These are phyloP conservation scores for Tapirus terrestris DNA, from an alignment of 2,113 vertebrate genomes.

Conservation along the genomic window DNA sequence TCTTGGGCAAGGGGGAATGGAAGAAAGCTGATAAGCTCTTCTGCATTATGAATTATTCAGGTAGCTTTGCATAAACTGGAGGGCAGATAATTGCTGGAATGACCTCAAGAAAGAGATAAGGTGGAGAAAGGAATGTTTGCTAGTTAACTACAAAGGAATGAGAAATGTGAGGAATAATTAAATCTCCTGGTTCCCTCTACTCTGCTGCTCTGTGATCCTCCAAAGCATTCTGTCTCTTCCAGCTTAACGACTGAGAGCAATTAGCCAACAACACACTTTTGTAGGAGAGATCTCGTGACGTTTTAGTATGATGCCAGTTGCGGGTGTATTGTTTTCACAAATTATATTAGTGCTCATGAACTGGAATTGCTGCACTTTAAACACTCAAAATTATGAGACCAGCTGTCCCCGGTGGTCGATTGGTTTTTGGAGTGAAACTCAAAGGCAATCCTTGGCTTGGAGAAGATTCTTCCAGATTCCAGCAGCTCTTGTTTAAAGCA, in stretches of 20 bases:
- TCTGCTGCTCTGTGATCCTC: not conserved
- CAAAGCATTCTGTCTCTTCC: not conserved
- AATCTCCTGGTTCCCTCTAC: not conserved
- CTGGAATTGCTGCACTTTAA: not conserved
- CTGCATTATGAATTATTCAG: constrained; percentile 47
- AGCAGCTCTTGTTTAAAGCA: not conserved
- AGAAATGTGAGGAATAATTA: constrained; percentile 36
- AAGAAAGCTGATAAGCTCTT: constrained; percentile 31
- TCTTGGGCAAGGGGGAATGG: not conserved
- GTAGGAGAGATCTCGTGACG: not conserved
- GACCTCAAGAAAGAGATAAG: constrained; percentile 68
- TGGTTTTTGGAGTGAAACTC: not conserved
- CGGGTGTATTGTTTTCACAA: not conserved
- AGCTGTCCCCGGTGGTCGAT: not conserved
- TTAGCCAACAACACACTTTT: not conserved
- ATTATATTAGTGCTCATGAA: not conserved
- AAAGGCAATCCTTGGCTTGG: not conserved
- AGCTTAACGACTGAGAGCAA: not conserved
- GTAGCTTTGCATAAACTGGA: not conserved
- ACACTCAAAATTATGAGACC: not conserved
- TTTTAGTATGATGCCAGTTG: not conserved
- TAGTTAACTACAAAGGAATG: constrained; percentile 56
- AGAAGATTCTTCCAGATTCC: not conserved
- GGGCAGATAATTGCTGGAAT: constrained; percentile 46
- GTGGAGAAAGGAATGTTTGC: constrained; percentile 28